These are phyloP conservation scores for Morbakka virulenta DNA, from an alignment of 30 jellyfish, hydroid and myxozoan species.

Conservation along the genomic window DNA sequence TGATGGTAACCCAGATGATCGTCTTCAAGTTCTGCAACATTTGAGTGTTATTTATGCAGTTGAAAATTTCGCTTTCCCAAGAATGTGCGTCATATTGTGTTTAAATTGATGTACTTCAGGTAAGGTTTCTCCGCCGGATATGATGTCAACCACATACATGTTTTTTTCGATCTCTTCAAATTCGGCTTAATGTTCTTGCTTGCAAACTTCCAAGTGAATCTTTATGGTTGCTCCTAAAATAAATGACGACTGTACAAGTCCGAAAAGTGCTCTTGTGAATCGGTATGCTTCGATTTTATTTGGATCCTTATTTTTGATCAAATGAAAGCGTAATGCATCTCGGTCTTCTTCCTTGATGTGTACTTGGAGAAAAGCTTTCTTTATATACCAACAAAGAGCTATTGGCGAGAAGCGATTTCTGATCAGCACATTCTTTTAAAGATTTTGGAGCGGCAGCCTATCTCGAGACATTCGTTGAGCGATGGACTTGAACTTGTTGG, in stretches of 20 bases:
- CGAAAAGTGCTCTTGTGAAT: background rate
- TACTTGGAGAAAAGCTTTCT: background rate
- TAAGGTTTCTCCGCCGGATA: too few relatives aligned
- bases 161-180: too few relatives aligned
- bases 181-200: too few relatives aligned
- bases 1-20: too few relatives aligned
- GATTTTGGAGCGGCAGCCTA: background rate
- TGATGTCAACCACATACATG: too few relatives aligned
- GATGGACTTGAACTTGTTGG: background rate
- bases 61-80: too few relatives aligned
- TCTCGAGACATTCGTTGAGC: background rate
- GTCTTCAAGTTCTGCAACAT: too few relatives aligned
- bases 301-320: background rate
- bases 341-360: background rate
- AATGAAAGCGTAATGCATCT: background rate
- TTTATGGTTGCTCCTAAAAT: background rate
- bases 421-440: background rate
- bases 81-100: too few relatives aligned
- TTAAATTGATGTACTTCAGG: too few relatives aligned
- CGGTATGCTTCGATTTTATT: background rate
- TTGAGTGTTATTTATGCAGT: too few relatives aligned
- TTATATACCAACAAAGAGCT: background rate
- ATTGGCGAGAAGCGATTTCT: background rate
- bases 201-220: background rate
- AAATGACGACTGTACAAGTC: background rate